phyloP scores from a whole-genome alignment of 2,113 vertebrate genomes.

The Pogona vitticeps region DNA sequence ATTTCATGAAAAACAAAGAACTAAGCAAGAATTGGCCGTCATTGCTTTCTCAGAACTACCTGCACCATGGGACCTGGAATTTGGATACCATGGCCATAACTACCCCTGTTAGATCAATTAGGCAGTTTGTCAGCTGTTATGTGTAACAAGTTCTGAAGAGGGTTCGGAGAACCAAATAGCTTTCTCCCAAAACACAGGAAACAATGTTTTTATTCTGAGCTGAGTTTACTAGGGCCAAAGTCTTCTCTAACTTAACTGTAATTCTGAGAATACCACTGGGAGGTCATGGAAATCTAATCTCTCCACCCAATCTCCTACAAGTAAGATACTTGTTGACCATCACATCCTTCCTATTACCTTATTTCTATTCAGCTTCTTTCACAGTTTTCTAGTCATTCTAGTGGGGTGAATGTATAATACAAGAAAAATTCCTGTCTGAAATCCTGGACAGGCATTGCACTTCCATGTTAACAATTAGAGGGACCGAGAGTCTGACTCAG shows the following conservation, averaged over 20 bases:
- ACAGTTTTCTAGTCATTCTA: no score
- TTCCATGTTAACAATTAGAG: no score
- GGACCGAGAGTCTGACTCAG: no score
- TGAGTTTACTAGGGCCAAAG: neutral
- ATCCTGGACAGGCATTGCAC: no score
- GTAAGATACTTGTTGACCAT: no score
- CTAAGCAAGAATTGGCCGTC: neutral
- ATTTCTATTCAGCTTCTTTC: no score
- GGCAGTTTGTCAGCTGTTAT: neutral
- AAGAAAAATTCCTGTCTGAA: no score
- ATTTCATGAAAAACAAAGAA: neutral
- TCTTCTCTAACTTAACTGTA: neutral
- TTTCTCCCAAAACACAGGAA: neutral
- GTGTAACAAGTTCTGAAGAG: neutral
- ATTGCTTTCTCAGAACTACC: neutral
- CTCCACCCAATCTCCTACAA: neutral
- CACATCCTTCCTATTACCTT: no score
- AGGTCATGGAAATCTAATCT: neutral
- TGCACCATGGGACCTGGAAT: neutral
- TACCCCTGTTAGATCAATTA: neutral
- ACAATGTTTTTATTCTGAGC: neutral
- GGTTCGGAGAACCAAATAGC: neutral
- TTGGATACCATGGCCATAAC: neutral
- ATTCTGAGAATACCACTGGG: no score
- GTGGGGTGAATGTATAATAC: no score